Base-by-base conservation (phyloP, 2,113 vertebrate genomes). In the Cochlearius cochlearius region DNA sequence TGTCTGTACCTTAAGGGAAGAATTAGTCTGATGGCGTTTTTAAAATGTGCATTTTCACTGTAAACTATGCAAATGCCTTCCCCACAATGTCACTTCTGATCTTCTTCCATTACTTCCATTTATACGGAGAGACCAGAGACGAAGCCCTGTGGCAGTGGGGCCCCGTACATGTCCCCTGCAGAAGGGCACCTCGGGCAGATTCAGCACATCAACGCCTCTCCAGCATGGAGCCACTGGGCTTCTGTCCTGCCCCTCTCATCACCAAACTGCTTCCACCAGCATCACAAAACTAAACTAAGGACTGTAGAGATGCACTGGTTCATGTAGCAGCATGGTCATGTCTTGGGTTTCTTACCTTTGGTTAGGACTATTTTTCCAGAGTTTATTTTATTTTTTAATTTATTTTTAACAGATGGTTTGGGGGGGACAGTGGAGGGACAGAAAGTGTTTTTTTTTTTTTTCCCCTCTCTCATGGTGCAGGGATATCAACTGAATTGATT, bases 61-160 rank as follows among this genome's bases (percentile, higher is more conserved):
- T 88, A 95, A 82, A 76, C 96, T 96, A 96, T 96, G 96, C 94
- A 93, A 94, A 96, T 96, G 88, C n/a, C 59, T 94, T 63, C 72
- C 75, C 59, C 59, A 67, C 94, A 86, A 88, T 93, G 96, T 96
- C 94, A 88, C 75, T 92, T 94, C 86, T 95, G 88, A 97, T 97
- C 82, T 96, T 66, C 82, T 53, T 86, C 11, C 69, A 80, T 92
- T 90, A 88, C 86, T 87, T 69, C 80, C 52, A 66, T 80, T 93
- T 77, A 83, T 32, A 69, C 5, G 0, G 12, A 34, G 69, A 85
- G 20, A 49, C 39, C 58, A 47, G 74, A 92, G 68, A 77, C 1
- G 21, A 49, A 83, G 68, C 78, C n/a, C n/a, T 0, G 1, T 67
- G 85, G 50, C 67, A 34, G 71, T 30, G 60, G 45, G 39, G 18